Evolutionary conservation across 2,797 vertebrate genomes (phyloP).

Genomic region (Platalea minor): DNA sequence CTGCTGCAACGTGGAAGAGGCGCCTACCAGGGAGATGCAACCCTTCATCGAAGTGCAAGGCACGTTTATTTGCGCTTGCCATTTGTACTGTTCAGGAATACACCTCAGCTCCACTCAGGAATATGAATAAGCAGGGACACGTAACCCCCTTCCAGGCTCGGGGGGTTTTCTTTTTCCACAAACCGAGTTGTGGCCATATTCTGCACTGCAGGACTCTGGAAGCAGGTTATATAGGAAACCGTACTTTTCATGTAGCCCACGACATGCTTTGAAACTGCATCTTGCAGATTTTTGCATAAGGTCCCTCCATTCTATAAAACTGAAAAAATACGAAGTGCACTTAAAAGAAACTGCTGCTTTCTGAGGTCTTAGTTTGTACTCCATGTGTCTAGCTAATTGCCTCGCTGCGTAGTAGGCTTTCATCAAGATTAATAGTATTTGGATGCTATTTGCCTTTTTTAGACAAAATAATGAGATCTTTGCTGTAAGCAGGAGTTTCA

Average conservation of each 20-base stretch:
- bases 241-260: not conserved
- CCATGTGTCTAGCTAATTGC: not conserved
- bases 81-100: no score
- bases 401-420: not conserved
- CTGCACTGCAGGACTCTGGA: not conserved
- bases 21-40: not conserved
- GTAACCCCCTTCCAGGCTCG: not conserved
- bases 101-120: not conserved
- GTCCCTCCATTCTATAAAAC: not conserved
- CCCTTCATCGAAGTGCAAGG: accelerated
- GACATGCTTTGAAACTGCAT: not conserved
- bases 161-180: not conserved
- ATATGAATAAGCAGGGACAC: accelerated
- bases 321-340: not conserved
- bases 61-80: no score
- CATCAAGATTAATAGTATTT: conserved; percentile 31
- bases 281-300: not conserved
- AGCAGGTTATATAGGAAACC: not conserved
- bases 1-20: not conserved
- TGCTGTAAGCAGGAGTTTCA: conserved; percentile 46
- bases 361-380: not conserved
- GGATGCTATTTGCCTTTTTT: conserved; percentile 65
- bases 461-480: conserved; percentile 50
- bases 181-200: not conserved
- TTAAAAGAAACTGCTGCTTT: not conserved